A percentile compares a stretch with the other conserved stretches of the same genome.
Conservation (phyloP, 1,140 invertebrate genomes). For the Drosophila santomea region DNA sequence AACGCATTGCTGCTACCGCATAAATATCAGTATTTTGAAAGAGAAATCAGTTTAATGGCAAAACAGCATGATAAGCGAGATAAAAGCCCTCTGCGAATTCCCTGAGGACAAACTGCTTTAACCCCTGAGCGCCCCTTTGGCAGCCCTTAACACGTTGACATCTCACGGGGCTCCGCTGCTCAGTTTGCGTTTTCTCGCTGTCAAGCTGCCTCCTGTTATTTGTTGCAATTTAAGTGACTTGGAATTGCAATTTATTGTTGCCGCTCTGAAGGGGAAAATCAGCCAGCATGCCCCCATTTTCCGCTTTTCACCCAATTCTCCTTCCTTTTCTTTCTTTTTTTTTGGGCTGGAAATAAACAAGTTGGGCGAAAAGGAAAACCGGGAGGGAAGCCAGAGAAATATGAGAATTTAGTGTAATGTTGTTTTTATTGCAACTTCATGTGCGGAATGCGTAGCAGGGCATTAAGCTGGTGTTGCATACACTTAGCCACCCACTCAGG, state of each 20-base stretch:
- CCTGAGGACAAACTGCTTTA: neutral
- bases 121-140: conserved; percentile 3
- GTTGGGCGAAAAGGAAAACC: neutral
- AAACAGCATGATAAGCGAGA: neutral
- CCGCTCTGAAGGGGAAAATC: conserved; percentile 36
- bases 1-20: too few species aligned
- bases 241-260: conserved; percentile 80
- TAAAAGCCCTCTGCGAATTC: neutral
- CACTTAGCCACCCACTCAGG: conserved; percentile 5
- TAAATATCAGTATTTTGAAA: too few species aligned
- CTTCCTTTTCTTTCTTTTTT: conserved; percentile 2
- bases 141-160: conserved; percentile 71
- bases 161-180: conserved; percentile 54
- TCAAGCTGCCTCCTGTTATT: conserved; percentile 75
- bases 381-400: conserved; percentile 34
- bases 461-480: conserved; percentile 60
- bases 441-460: conserved; percentile 65
- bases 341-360: conserved; percentile 47
- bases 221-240: conserved; percentile 83
- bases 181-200: conserved; percentile 60
- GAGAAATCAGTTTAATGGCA: neutral
- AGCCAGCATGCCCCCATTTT: conserved; percentile 11
- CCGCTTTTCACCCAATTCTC: neutral
- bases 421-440: conserved; percentile 75
- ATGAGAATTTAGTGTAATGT: conserved; percentile 79